Conservation (phyloP, 2,797 vertebrate species). For the Sebastes matsubarae region DNA sequence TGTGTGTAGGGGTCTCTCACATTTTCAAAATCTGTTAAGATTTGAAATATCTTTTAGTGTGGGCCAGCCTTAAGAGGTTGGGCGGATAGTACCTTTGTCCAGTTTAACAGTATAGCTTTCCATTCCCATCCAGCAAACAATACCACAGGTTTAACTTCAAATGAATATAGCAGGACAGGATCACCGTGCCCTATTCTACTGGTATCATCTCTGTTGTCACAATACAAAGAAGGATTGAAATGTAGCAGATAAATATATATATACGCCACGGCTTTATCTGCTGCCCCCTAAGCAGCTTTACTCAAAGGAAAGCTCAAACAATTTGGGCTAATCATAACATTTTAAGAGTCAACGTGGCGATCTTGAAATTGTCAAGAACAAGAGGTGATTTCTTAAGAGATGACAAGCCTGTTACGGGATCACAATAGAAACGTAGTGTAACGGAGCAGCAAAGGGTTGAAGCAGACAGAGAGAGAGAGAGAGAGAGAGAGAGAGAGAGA, state of each 20-base stretch:
- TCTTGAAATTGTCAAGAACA: slow-evolving; percentile 61
- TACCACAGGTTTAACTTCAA: slow-evolving; percentile 52
- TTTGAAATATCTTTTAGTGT: no score
- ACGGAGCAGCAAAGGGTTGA: slow-evolving; percentile 33
- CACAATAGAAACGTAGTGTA: slow-evolving; percentile 48
- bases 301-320: slow-evolving; percentile 68
- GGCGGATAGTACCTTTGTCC: slow-evolving; percentile 13
- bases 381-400: slow-evolving; percentile 64
- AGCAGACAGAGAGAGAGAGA: slow-evolving; percentile 9
- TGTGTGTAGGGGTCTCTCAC: no score
- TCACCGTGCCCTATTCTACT: slow-evolving; percentile 46
- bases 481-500: not conserved
- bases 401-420: slow-evolving; percentile 59
- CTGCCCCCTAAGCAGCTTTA: slow-evolving; percentile 79
- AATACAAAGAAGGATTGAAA: slow-evolving; percentile 74
- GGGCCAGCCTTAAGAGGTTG: no score
- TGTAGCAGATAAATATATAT: slow-evolving; percentile 72
- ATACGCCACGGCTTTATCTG: slow-evolving; percentile 69
- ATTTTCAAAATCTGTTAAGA: no score
- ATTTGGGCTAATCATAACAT: slow-evolving; percentile 73
- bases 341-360: slow-evolving; percentile 64
- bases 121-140: slow-evolving; percentile 39
- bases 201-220: slow-evolving; percentile 60
- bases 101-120: slow-evolving; percentile 28
- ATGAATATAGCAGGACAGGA: slow-evolving; percentile 58